These are phyloP conservation scores for Pandemis cinnamomeana DNA, from an alignment of 2,888 invertebrate species.

Conservation along the genomic window DNA sequence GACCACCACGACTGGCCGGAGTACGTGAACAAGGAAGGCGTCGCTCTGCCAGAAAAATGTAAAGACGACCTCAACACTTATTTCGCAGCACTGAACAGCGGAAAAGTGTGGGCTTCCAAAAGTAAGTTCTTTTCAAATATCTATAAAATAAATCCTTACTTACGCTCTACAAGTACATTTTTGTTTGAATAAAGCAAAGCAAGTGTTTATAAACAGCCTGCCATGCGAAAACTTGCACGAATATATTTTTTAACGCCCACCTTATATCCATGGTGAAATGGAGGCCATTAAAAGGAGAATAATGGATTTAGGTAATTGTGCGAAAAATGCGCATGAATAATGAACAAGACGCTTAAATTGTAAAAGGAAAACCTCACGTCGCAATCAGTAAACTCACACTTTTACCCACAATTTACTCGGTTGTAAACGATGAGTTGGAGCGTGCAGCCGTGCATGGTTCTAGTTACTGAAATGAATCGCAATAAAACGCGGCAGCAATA, in stretches of 20 bases:
- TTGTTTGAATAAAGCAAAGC: constrained; percentile 21
- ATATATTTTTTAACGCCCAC: background rate
- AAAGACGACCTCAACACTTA: constrained; percentile 84
- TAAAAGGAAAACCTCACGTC: constrained; percentile 5
- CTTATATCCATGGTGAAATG: background rate
- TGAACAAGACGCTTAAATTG: constrained; percentile 2
- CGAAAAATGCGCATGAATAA: constrained; percentile 15
- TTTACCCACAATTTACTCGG: background rate
- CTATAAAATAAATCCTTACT: background rate
- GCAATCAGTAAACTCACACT: constrained; percentile 1
- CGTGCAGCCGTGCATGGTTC: constrained; percentile 1
- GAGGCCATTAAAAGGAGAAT: background rate
- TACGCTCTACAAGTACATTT: too few relatives aligned
- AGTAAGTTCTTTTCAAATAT: constrained; percentile 84
- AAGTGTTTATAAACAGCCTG: constrained; percentile 18
- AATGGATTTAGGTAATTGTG: constrained; percentile 12
- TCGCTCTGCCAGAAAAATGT: constrained; percentile 71
- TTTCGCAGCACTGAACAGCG: constrained; percentile 85
- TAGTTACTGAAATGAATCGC: constrained; percentile 7
- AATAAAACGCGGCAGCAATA: constrained; percentile 10
- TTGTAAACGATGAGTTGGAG: background rate
- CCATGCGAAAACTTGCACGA: constrained; percentile 32
- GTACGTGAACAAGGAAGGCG: constrained; percentile 76
- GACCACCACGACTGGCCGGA: constrained; percentile 86
- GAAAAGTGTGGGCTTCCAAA: constrained; percentile 91